Evolutionary conservation across 2,888 invertebrate genomes (phyloP).

Genomic region (Diaphora mendica): DNA sequence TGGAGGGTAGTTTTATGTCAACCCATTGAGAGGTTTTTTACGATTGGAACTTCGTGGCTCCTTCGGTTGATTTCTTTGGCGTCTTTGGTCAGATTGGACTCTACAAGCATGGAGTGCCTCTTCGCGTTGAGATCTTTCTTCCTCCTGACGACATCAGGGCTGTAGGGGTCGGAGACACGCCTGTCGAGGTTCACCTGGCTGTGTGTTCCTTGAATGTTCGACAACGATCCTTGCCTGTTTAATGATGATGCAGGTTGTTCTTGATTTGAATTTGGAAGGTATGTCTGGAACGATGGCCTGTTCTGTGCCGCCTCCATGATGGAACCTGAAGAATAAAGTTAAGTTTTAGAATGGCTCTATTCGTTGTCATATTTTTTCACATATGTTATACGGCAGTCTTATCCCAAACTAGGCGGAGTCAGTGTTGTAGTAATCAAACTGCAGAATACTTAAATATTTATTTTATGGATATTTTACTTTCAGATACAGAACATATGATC

Average conservation of each 20-base stretch:
- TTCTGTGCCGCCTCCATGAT: conserved; percentile 91
- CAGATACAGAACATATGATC: background rate
- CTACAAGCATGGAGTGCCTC: conserved; percentile 81
- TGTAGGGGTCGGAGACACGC: conserved; percentile 79
- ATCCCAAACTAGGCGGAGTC: no score
- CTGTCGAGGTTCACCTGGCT: conserved; percentile 64
- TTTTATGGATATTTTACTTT: background rate
- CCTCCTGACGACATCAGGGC: conserved; percentile 76
- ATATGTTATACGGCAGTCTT: background rate
- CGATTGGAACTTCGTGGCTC: conserved; percentile 76
- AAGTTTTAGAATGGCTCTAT: background rate
- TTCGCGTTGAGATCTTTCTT: conserved; percentile 76
- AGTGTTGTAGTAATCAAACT: background rate
- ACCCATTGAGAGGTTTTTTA: conserved; percentile 81
- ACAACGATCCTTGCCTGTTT: conserved; percentile 70
- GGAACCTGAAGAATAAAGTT: conserved; percentile 75
- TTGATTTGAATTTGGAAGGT: conserved; percentile 71
- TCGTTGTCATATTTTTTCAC: background rate
- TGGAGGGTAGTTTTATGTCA: conserved; percentile 62
- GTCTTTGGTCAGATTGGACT: conserved; percentile 73
- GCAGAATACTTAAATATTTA: background rate
- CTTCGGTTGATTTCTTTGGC: conserved; percentile 75
- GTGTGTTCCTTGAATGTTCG: conserved; percentile 54
- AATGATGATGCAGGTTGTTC: conserved; percentile 65
- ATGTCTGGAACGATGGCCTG: conserved; percentile 83